Evolutionary conservation across 2,797 vertebrate genomes (phyloP).

Genomic region (Argya squamiceps): DNA sequence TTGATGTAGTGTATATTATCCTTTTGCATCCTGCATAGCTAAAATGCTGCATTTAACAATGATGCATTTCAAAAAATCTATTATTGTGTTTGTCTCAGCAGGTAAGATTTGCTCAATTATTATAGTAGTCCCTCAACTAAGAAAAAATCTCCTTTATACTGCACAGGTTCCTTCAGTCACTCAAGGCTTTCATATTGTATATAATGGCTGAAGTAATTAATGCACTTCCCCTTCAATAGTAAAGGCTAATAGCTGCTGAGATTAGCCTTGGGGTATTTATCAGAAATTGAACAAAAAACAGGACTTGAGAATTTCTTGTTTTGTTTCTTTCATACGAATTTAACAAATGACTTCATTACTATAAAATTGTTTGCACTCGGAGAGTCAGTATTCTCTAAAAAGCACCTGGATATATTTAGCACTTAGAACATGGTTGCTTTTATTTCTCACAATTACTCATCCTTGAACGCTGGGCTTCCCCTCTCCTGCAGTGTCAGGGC

Average conservation of each 20-base stretch:
- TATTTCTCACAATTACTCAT: not conserved
- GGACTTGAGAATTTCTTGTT: not conserved
- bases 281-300: not conserved
- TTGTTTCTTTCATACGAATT: not conserved
- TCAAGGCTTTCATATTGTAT: not conserved
- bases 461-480: not conserved
- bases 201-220: not conserved
- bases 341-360: not conserved
- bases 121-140: not conserved
- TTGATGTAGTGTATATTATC: not conserved
- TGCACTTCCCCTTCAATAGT: not conserved
- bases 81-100: not conserved
- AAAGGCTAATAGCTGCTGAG: not conserved
- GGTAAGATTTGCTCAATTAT: not conserved
- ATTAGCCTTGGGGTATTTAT: not conserved
- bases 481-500: accelerated
- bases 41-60: not conserved
- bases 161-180: not conserved
- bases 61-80: not conserved
- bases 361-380: not conserved
- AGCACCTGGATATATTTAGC: not conserved
- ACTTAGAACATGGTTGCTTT: not conserved
- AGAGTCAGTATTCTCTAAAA: not conserved
- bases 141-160: not conserved
- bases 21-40: not conserved